Conservation (phyloP, 2,888 invertebrate genomes). For the Caenorhabditis virilis region DNA sequence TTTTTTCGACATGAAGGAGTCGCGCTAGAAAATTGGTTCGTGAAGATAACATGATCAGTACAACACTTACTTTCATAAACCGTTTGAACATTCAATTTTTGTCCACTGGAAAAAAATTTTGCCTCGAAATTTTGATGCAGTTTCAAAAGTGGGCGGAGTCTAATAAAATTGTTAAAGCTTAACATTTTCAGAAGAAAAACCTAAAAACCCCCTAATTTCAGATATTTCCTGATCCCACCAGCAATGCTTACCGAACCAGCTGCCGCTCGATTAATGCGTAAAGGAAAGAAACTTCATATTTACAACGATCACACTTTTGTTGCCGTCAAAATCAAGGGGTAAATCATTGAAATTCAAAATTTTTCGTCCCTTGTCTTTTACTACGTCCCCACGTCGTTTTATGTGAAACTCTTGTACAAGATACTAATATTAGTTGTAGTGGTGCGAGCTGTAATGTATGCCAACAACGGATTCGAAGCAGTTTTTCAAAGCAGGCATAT, state of each 20-base stretch:
- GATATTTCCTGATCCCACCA: conserved; percentile 66
- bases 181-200: too few relatives aligned
- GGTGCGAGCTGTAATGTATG: conserved; percentile 67
- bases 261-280: conserved; percentile 58
- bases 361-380: conserved; percentile 2
- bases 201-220: too few relatives aligned
- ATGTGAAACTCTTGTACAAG: conserved; percentile 17
- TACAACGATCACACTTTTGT: conserved; percentile 69
- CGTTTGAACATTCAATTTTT: neutral
- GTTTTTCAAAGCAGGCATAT: conserved; percentile 68
- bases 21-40: too few relatives aligned
- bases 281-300: conserved; percentile 68
- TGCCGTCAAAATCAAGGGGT: conserved; percentile 67
- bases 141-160: too few relatives aligned
- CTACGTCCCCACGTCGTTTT: conserved; percentile 8
- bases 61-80: too few relatives aligned
- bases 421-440: conserved; percentile 54
- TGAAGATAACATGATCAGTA: too few relatives aligned
- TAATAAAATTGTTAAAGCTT: too few relatives aligned
- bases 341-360: conserved; percentile 5
- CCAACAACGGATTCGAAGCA: conserved; percentile 57
- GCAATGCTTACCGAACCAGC: conserved; percentile 57
- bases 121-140: neutral
- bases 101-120: neutral
- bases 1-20: too few relatives aligned